Evolutionary conservation across 1,140 invertebrate species (phyloP), one percentile per base, ranked within the genome.

Genomic region (Vanessa atalanta): DNA sequence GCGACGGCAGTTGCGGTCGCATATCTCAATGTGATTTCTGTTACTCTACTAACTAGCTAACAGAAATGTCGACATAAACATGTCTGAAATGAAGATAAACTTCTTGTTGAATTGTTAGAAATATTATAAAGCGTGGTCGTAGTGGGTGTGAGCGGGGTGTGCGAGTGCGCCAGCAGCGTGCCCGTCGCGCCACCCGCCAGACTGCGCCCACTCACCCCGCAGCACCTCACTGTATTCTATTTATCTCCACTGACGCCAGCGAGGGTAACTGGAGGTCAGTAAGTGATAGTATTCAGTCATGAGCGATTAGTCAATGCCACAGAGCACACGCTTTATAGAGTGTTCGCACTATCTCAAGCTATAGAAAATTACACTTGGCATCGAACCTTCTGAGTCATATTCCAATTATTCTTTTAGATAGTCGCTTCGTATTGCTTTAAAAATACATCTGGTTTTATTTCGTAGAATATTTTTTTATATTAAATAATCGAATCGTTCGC

Each of bases 51-150:
- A 81, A 86, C 81, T 83, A 77, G 77, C 75, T 83, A 80, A 83
- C 76, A 79, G 79, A 81, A 84, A 82, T 78, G 79, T 80, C 79
- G 74, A 72, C 81, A 83, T 88, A 85, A 84, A 86, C 75, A 86
- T 85, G 81, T 83, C 77, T 79, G 73, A 76, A 80, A 82, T 84
- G 80, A 83, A 87, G 84, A 87, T 87, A 85, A 87, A 86, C 77
- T 83, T 57, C 73, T 72, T 77, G 80, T 81, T 85, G 83, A 84
- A 83, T 84, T 81, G 77, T 86, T 83, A 82, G 79, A 84, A 82
- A 87, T 86, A 89, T 87, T 81, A 82, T 73, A 79, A 79, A 82
- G 64, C 74, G 79, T 79, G 73, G 68, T 70, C 65, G 47, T 64
- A 48, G 75, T 79, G 77, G 77, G 77, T 80, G 77, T 70, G 72